A percentile compares a stretch with the other conserved stretches of the same genome.
Conservation (phyloP, 2,888 invertebrate species). For the Epinotia bilunana region DNA sequence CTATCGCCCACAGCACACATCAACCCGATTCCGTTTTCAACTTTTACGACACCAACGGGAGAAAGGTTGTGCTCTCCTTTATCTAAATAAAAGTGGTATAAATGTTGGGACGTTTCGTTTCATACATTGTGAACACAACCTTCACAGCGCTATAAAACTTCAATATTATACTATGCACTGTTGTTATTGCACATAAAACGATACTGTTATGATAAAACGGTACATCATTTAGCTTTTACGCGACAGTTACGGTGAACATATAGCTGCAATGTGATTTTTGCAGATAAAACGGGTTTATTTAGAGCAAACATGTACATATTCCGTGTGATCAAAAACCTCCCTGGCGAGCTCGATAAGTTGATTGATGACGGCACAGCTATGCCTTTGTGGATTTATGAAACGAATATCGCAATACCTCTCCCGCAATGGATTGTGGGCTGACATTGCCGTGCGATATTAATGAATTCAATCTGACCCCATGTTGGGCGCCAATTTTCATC, state of each 20-base stretch:
- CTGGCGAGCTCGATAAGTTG: slow-evolving; percentile 24
- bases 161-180: not conserved
- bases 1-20: too few relatives aligned
- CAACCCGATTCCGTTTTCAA: too few relatives aligned
- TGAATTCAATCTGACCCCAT: slow-evolving; percentile 42
- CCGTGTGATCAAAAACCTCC: slow-evolving; percentile 11
- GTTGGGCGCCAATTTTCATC: slow-evolving; percentile 50
- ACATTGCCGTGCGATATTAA: slow-evolving; percentile 23
- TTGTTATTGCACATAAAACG: slow-evolving; percentile 3
- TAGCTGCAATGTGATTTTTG: not conserved
- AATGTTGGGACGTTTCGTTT: not conserved
- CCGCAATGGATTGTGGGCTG: slow-evolving; percentile 28
- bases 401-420: slow-evolving; percentile 16
- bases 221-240: slow-evolving; percentile 15
- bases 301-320: not conserved
- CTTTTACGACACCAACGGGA: too few relatives aligned
- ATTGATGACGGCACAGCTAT: slow-evolving; percentile 28
- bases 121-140: not conserved
- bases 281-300: not conserved
- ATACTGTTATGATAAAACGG: slow-evolving; percentile 7
- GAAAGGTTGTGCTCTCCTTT: too few relatives aligned
- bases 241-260: not conserved
- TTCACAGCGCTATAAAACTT: not conserved
- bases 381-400: slow-evolving; percentile 34
- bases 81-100: not conserved